Evolutionary conservation across 2,888 invertebrate species (phyloP).

Genomic region (Orgyia antiqua): DNA sequence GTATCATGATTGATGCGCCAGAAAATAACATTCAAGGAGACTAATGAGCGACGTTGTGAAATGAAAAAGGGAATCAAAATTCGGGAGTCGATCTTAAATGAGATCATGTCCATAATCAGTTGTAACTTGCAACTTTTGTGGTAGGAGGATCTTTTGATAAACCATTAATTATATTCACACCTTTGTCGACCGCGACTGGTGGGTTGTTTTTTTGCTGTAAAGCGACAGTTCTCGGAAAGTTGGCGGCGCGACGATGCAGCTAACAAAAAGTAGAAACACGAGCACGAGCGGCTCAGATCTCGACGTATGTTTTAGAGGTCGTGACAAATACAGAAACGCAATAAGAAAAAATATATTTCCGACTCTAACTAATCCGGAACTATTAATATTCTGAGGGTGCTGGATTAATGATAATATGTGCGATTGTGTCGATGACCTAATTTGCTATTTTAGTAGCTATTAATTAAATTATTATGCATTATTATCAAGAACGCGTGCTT

Average conservation of each 20-base stretch:
- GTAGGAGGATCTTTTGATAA: slow-evolving; percentile 61
- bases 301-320: slow-evolving; percentile 42
- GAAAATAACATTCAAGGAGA: slow-evolving; percentile 30
- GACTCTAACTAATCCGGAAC: too few species aligned
- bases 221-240: slow-evolving; percentile 62
- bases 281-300: slow-evolving; percentile 52
- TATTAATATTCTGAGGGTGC: too few species aligned
- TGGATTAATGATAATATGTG: too few species aligned
- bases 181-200: slow-evolving; percentile 47
- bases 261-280: slow-evolving; percentile 50
- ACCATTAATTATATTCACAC: slow-evolving; percentile 75
- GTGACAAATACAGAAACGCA: slow-evolving; percentile 37
- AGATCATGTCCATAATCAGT: slow-evolving; percentile 43
- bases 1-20: slow-evolving; percentile 39
- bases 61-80: slow-evolving; percentile 17
- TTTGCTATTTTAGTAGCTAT: too few species aligned
- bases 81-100: slow-evolving; percentile 29
- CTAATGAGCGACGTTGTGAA: slow-evolving; percentile 24
- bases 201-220: slow-evolving; percentile 37
- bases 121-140: slow-evolving; percentile 31
- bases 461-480: too few species aligned
- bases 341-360: slow-evolving; percentile 10
- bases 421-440: too few species aligned
- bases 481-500: too few species aligned
- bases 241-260: slow-evolving; percentile 36